Conservation (phyloP, 2,113 vertebrate genomes). For the Dipodomys ordii region DNA sequence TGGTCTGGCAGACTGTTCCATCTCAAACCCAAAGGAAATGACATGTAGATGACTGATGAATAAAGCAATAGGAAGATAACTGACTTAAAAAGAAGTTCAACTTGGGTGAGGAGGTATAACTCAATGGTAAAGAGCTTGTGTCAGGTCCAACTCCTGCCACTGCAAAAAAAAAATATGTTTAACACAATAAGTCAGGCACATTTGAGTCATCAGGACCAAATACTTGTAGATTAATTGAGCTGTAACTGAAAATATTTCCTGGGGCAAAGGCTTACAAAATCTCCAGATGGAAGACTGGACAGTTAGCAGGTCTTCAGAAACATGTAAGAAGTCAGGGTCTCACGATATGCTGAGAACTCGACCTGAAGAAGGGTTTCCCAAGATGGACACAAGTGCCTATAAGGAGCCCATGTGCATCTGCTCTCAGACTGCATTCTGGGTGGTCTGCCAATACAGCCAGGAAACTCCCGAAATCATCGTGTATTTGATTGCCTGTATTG, state of each 20-base stretch:
- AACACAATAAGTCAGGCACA: neutral
- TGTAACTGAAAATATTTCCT: neutral
- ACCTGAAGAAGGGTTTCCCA: neutral
- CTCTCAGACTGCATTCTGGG: neutral
- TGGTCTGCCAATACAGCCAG: neutral
- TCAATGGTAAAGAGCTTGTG: neutral
- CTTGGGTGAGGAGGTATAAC: too few species aligned
- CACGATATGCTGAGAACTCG: neutral
- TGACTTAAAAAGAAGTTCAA: neutral
- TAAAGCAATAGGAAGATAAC: neutral
- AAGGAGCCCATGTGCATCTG: neutral
- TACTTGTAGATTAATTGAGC: neutral
- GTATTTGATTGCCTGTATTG: neutral
- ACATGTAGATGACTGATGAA: neutral
- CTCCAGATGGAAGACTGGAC: neutral
- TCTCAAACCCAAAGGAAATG: constrained; percentile 1
- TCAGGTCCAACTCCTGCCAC: neutral
- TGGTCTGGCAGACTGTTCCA: neutral
- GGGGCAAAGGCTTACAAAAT: neutral
- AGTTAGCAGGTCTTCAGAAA: neutral
- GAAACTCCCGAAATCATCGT: neutral
- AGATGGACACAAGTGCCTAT: neutral
- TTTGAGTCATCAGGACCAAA: neutral
- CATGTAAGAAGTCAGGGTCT: neutral
- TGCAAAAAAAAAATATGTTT: neutral